A percentile compares a stretch with the other conserved stretches of the same genome.
Evolutionary conservation across 2,797 vertebrate genomes (phyloP).

Genomic region (Saxicola maurus): DNA sequence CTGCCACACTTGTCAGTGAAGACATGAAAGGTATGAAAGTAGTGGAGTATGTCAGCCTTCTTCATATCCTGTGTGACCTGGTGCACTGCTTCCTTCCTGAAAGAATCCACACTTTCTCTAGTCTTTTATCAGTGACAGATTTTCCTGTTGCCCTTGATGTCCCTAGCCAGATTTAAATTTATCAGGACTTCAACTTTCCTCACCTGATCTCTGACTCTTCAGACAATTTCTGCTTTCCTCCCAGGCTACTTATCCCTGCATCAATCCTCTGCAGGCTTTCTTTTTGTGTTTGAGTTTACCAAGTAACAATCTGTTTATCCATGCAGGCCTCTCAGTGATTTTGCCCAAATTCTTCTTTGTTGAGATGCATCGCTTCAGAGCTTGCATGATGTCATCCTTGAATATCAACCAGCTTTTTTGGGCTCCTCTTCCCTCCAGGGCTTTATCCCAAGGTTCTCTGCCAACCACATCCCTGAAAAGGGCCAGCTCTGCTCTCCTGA

Average conservation of each 20-base stretch:
- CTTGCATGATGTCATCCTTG: neutral
- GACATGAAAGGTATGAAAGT: neutral
- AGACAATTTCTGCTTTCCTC: neutral
- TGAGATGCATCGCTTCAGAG: neutral
- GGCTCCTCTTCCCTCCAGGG: neutral
- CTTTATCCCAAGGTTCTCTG: neutral
- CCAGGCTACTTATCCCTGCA: no score
- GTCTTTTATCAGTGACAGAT: neutral
- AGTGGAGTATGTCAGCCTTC: rapidly evolving
- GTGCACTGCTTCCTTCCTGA: neutral
- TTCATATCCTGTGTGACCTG: neutral
- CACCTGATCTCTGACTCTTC: neutral
- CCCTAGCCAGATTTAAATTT: neutral
- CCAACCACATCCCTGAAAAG: neutral
- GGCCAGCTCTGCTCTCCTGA: neutral
- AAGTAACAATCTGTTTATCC: neutral
- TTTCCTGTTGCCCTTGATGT: neutral
- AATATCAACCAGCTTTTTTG: neutral
- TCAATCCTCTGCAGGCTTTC: neutral
- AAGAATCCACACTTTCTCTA: neutral
- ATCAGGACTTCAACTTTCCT: neutral
- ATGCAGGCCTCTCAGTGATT: rapidly evolving
- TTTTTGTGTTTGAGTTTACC: neutral
- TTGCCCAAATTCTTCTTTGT: neutral
- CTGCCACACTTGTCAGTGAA: neutral